Evolutionary conservation across 2,113 vertebrate species (phyloP).

Genomic region (Gadus macrocephalus): DNA sequence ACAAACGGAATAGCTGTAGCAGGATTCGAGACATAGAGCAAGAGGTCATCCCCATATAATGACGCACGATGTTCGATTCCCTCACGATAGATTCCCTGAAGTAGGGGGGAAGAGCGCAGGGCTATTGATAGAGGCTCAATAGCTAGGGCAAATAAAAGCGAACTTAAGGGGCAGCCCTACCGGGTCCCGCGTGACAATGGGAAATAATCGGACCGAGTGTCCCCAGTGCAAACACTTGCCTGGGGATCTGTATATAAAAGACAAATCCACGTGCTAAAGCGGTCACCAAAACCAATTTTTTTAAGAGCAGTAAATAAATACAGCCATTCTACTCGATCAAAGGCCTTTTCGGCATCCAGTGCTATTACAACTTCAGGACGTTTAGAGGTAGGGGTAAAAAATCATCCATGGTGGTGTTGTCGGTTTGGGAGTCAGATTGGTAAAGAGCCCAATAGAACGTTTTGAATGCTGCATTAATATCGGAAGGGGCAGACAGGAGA

Average conservation of each 20-base stretch:
- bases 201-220: too few species aligned
- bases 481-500: background rate
- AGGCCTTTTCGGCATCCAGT: too few species aligned
- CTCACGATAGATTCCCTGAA: background rate
- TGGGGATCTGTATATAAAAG: too few species aligned
- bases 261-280: too few species aligned
- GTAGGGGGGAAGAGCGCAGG: background rate
- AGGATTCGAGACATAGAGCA: constrained; percentile 7
- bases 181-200: too few species aligned
- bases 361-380: background rate
- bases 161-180: too few species aligned
- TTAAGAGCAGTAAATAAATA: too few species aligned
- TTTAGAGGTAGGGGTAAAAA: background rate
- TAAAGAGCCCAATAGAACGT: background rate
- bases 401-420: background rate
- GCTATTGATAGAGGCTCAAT: background rate
- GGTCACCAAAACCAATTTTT: too few species aligned
- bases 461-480: background rate
- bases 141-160: too few species aligned
- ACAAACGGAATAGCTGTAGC: background rate
- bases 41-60: constrained; percentile 7
- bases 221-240: too few species aligned
- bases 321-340: too few species aligned
- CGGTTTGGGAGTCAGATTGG: too few species aligned
- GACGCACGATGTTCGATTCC: constrained; percentile 1